phyloP scores from a whole-genome alignment of 2,888 invertebrate genomes.

The Belgica antarctica region DNA sequence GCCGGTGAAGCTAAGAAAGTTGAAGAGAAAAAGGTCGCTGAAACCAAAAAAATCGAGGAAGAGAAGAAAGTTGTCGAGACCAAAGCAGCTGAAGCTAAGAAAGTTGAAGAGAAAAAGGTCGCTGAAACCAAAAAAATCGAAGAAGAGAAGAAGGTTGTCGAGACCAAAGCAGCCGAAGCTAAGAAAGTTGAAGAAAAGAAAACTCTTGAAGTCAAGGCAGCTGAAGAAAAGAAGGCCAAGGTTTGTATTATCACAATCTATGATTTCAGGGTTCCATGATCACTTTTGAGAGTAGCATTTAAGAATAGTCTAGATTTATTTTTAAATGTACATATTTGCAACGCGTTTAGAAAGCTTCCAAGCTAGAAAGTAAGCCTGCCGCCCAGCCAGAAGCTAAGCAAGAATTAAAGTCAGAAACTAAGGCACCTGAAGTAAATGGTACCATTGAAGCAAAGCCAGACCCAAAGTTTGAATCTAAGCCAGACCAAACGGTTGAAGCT shows the following conservation, averaged over 20 bases:
- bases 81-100: slow-evolving; percentile 50
- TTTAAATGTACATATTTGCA: slow-evolving; percentile 19
- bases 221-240: slow-evolving; percentile 56
- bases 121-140: slow-evolving; percentile 46
- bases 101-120: slow-evolving; percentile 45
- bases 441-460: background rate
- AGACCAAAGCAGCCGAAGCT: slow-evolving; percentile 35
- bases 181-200: slow-evolving; percentile 44
- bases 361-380: background rate
- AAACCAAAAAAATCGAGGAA: slow-evolving; percentile 51
- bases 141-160: slow-evolving; percentile 51
- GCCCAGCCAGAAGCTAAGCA: slow-evolving; percentile 1
- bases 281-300: background rate
- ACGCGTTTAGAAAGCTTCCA: slow-evolving; percentile 3
- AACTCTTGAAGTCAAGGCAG: slow-evolving; percentile 57
- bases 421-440: background rate
- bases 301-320: background rate
- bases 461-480: too few relatives aligned
- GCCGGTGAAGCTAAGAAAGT: slow-evolving; percentile 58
- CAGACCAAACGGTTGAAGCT: slow-evolving; percentile 8
- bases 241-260: slow-evolving; percentile 45
- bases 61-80: slow-evolving; percentile 50
- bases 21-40: slow-evolving; percentile 57
- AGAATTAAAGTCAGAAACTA: slow-evolving; percentile 9
- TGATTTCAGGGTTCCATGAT: background rate